Evolutionary conservation across 2,888 invertebrate species (phyloP).

Genomic region (Apocheima hispidaria): DNA sequence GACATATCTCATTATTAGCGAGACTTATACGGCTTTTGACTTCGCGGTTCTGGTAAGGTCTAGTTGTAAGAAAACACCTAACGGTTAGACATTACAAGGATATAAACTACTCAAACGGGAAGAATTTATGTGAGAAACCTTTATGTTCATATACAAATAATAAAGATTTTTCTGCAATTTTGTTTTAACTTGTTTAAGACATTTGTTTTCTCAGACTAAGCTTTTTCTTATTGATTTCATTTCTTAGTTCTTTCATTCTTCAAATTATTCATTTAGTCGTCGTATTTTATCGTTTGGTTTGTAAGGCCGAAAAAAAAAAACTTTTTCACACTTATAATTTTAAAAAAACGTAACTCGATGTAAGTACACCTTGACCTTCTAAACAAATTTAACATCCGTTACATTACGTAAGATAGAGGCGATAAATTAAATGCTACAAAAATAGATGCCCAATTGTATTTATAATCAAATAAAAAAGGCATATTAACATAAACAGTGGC

Average conservation of each 20-base stretch:
- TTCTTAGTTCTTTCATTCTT: too few species aligned
- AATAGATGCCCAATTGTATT: slow-evolving; percentile 31
- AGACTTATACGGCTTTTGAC: slow-evolving; percentile 45
- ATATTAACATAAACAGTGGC: neutral
- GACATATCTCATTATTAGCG: slow-evolving; percentile 55
- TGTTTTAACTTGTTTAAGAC: too few species aligned
- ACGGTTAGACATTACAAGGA: neutral
- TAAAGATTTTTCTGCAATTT: too few species aligned
- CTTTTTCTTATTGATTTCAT: too few species aligned
- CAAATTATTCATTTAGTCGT: too few species aligned
- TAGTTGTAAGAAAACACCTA: neutral
- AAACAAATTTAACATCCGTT: slow-evolving; percentile 46
- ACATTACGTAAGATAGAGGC: slow-evolving; percentile 40
- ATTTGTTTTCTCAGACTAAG: too few species aligned
- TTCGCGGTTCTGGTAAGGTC: neutral
- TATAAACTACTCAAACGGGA: slow-evolving; percentile 4
- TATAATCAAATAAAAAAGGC: slow-evolving; percentile 8
- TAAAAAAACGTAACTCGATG: neutral
- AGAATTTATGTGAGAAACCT: neutral
- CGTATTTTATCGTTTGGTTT: too few species aligned
- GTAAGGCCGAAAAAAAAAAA: too few species aligned
- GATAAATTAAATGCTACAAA: slow-evolving; percentile 40
- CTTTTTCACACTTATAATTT: too few species aligned
- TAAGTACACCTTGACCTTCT: slow-evolving; percentile 37
- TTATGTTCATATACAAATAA: neutral